These are phyloP conservation scores for Diglossa cyanea DNA, from an alignment of 2,797 vertebrate genomes.

Conservation along the genomic window DNA sequence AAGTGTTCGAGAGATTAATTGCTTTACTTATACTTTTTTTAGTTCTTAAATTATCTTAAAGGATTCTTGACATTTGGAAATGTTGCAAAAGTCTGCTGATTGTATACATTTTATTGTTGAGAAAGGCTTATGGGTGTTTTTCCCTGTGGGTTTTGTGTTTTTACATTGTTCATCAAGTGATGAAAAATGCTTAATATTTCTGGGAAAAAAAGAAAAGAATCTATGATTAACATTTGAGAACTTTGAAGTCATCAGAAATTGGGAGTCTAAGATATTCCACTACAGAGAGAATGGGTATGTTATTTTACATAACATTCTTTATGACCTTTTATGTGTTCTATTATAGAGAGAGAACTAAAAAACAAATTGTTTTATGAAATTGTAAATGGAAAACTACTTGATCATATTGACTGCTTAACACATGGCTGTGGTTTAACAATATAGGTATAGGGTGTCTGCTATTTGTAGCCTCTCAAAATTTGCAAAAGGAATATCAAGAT, in stretches of 20 bases:
- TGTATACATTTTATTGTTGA: not conserved
- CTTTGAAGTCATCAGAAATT: conserved; percentile 7
- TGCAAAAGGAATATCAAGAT: not conserved
- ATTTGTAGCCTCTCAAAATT: not conserved
- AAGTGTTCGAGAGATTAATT: not conserved
- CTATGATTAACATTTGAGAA: not conserved
- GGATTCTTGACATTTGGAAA: conserved; percentile 40
- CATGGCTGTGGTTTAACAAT: not conserved
- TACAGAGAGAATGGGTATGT: not conserved
- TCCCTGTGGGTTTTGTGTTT: conserved; percentile 17
- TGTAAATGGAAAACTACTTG: not conserved
- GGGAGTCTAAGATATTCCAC: not conserved
- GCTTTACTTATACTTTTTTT: not conserved
- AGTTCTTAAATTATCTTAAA: conserved; percentile 6
- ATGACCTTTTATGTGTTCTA: not conserved
- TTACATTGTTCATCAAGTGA: conserved; percentile 16
- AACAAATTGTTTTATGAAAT: not conserved
- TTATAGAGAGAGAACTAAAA: not conserved
- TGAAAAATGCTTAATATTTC: conserved; percentile 43
- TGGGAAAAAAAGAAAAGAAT: not conserved
- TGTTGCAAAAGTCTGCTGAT: conserved; percentile 1
- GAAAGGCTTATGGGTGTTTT: not conserved
- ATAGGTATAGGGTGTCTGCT: not conserved
- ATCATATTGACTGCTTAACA: not conserved
- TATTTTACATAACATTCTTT: not conserved